A percentile compares a stretch with the other conserved stretches of the same genome.
phyloP scores from a whole-genome alignment of 2,888 invertebrate genomes.

The Hirudinaria manillensis region DNA sequence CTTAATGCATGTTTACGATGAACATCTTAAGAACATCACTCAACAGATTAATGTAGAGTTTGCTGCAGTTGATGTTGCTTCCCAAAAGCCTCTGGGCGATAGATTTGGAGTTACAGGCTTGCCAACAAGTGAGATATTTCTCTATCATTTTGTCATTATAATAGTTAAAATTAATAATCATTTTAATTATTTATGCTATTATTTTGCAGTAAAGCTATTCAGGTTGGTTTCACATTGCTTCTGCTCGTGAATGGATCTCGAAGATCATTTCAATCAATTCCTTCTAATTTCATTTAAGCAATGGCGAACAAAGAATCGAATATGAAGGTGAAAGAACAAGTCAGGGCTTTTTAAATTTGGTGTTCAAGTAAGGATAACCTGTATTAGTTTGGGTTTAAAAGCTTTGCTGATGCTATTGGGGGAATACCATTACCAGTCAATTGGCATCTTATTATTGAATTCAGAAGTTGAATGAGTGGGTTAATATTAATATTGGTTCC shows the following conservation, averaged over 20 bases:
- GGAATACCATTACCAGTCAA: too few relatives aligned
- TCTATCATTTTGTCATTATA: constrained; percentile 33
- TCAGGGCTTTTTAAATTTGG: constrained; percentile 72
- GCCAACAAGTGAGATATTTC: constrained; percentile 62
- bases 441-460: too few relatives aligned
- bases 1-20: not conserved
- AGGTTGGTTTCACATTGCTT: not conserved
- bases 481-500: too few relatives aligned
- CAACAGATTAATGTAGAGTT: constrained; percentile 44
- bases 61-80: constrained; percentile 65
- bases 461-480: not conserved
- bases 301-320: constrained; percentile 72
- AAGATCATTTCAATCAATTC: not conserved
- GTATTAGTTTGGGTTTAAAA: not conserved
- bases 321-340: constrained; percentile 69
- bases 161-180: not conserved
- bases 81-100: constrained; percentile 59
- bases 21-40: not conserved
- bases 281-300: constrained; percentile 50
- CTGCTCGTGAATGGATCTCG: not conserved
- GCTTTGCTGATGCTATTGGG: too few relatives aligned
- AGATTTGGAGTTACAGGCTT: constrained; percentile 63
- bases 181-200: not conserved
- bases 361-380: constrained; percentile 57
- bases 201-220: not conserved